phyloP scores from a whole-genome alignment of 92 coral and sea anemone species.

The Porites lobata region DNA sequence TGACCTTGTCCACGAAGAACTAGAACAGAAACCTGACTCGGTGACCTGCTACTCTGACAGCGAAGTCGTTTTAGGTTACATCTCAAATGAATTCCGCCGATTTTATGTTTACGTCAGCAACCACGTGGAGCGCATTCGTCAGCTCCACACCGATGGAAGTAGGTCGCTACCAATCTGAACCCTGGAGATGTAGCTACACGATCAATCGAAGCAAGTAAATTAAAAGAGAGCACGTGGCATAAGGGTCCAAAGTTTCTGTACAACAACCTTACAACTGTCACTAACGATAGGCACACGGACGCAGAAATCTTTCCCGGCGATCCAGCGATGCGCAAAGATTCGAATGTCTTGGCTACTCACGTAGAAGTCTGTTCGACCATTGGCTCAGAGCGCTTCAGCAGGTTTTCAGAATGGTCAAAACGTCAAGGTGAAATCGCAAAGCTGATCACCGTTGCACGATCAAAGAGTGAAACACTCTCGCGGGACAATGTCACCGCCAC shows the following conservation, averaged over 20 bases:
- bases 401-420: conserved; percentile 45
- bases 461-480: too few species aligned
- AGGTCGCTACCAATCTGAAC: conserved; percentile 58
- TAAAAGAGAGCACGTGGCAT: conserved; percentile 55
- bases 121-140: conserved; percentile 62
- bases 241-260: conserved; percentile 55
- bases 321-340: conserved; percentile 46
- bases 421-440: too few species aligned
- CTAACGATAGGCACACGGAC: background rate
- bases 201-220: conserved; percentile 55
- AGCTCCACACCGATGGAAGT: conserved; percentile 59
- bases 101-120: conserved; percentile 45
- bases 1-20: conserved; percentile 34
- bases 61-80: too few species aligned
- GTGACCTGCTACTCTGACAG: too few species aligned
- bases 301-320: conserved; percentile 24
- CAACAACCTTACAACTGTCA: conserved; percentile 11
- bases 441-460: too few species aligned
- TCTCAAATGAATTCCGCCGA: too few species aligned
- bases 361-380: conserved; percentile 4
- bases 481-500: too few species aligned
- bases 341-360: conserved; percentile 23
- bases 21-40: conserved; percentile 50
- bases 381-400: conserved; percentile 34
- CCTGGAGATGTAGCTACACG: conserved; percentile 69